A percentile compares a stretch with the other conserved stretches of the same genome.
Conservation (phyloP, 2,113 vertebrate species). For the Ginglymostoma cirratum region DNA sequence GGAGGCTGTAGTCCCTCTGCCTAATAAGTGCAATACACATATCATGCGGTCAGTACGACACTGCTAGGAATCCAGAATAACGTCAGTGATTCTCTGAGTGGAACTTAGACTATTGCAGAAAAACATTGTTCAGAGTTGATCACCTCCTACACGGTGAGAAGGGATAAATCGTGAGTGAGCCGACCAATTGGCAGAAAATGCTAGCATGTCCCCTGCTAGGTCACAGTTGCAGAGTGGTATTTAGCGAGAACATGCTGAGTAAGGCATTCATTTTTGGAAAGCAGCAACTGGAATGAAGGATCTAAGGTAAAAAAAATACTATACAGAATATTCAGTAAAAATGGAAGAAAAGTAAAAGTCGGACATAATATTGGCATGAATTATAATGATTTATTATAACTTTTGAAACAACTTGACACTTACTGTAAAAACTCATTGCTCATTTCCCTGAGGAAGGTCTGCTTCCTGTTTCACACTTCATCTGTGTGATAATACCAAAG, state of each 20-base stretch:
- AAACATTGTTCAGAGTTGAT: not conserved
- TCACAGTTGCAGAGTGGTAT: not conserved
- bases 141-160: too few relatives aligned
- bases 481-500: not conserved
- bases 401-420: constrained; percentile 17
- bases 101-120: not conserved
- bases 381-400: constrained; percentile 18
- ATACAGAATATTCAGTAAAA: not conserved
- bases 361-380: not conserved
- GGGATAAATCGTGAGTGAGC: not conserved
- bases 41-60: not conserved
- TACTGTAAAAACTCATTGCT: constrained; percentile 28
- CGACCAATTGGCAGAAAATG: not conserved
- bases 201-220: not conserved
- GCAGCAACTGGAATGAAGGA: not conserved
- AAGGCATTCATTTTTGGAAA: not conserved
- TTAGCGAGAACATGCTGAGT: not conserved
- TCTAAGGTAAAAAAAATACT: not conserved
- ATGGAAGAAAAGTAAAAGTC: not conserved
- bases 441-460: constrained; percentile 5
- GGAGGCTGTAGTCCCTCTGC: not conserved
- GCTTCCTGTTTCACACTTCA: constrained; percentile 34
- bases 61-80: too few relatives aligned
- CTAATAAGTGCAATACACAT: not conserved
- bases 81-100: not conserved